phyloP scores from a whole-genome alignment of 2,797 vertebrate species.

The Poeciliopsis infans region DNA sequence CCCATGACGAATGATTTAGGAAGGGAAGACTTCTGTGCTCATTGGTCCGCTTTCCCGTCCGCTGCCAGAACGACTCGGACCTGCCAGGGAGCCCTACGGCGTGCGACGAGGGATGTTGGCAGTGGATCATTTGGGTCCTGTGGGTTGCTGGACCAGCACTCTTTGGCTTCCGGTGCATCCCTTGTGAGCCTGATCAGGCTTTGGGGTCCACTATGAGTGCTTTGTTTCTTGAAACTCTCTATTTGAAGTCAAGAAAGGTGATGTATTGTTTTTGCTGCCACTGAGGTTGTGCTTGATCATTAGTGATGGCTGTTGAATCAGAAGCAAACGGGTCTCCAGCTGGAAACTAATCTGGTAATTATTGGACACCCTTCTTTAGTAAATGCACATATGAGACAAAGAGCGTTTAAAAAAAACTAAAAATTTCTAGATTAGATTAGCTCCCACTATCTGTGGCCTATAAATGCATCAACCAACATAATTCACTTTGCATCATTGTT shows the following conservation, averaged over 20 bases:
- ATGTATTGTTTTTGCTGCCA: conserved; percentile 5
- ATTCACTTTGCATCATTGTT: not conserved
- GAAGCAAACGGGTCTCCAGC: not conserved
- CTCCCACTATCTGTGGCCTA: not conserved
- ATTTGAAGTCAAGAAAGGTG: not conserved
- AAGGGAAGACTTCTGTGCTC: not conserved
- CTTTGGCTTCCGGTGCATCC: conserved; percentile 7
- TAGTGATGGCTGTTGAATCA: not conserved
- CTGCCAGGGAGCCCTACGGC: not conserved
- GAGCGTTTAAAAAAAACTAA: conserved; percentile 4
- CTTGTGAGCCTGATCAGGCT: not conserved
- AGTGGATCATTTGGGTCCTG: not conserved
- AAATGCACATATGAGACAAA: conserved; percentile 8
- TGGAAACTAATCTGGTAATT: not conserved
- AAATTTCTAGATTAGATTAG: conserved; percentile 25
- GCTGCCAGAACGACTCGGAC: not conserved
- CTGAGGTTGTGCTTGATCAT: not conserved
- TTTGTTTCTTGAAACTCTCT: not conserved
- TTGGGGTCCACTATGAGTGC: not conserved
- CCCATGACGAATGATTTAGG: conserved; percentile 6
- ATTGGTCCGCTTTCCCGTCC: not conserved
- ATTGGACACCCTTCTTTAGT: not conserved
- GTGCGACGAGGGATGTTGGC: conserved; percentile 4
- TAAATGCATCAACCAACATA: not conserved
- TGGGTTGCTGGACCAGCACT: not conserved